Evolutionary conservation across 1,140 invertebrate genomes (phyloP), one percentile per base, ranked within the genome.

Genomic region (Procambarus clarkii): DNA sequence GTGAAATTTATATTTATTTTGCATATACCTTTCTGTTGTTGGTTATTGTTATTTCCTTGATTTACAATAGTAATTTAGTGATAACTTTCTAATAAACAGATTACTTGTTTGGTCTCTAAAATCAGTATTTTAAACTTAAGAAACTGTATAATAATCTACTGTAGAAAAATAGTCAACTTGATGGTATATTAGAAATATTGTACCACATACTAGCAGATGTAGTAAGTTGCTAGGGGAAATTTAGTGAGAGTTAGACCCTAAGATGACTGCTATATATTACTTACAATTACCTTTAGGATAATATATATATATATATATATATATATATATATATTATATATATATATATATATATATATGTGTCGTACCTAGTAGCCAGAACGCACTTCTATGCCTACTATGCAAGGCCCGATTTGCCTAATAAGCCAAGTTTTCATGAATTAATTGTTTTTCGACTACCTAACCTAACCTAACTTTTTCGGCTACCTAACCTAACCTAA

Each of bases 181-280:
- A 74, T 74, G 69, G 69, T 74, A 74, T 74, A 74, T 11, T 74
- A 74, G 69, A 74, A 74, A 24, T n/a, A n/a, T n/a, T n/a, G n/a
- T 74, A 74, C 69, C 69, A 74, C 13, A 34, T 74, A 74, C 13
- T 74, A 74, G 69, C 69, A 74, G n/a, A n/a, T 74, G 69, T 74
- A 74, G 7, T 74, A 74, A 24, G 69, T 74, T 74, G 21, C 18
- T 74, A 74, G 69, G 21, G 60, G 24, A 74, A 74, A 34, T 54
- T 74, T 74, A 74, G 69, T 74, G 69, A 74, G 21, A 74, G 7
- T 64, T 64, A 64, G 60, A 34, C 69, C 69, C 24, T 74, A 24
- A 74, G 3, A 24, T 24, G 69, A 74, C 69, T 74, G 34, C 60
- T 54, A 54, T 11, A 3, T 54, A 74, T 8, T 74, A 74, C 69